These are phyloP conservation scores for Eurytoma californica DNA, from an alignment of 2,888 invertebrate genomes.

Conservation along the genomic window DNA sequence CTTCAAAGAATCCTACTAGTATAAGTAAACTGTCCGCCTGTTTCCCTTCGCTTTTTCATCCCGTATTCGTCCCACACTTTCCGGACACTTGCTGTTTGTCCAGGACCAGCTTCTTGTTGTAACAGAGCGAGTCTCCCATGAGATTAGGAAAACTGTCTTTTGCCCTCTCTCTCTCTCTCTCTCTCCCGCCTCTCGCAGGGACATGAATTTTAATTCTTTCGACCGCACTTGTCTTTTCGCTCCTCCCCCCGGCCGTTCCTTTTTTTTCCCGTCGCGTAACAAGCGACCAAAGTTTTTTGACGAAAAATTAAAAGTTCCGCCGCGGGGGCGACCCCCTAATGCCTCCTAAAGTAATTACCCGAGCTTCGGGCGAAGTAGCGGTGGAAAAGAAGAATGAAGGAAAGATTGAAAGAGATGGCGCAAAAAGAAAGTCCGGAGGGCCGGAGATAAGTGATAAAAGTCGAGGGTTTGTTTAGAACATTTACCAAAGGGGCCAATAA, in stretches of 20 bases:
- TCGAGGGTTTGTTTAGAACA: constrained; percentile 32
- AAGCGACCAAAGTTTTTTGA: constrained; percentile 70
- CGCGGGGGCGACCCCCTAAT: constrained; percentile 56
- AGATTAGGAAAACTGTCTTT: constrained; percentile 10
- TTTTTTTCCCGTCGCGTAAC: constrained; percentile 61
- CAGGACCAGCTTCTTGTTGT: constrained; percentile 12
- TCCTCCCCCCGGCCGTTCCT: background rate
- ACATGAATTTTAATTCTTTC: constrained; percentile 71
- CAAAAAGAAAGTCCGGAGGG: constrained; percentile 18
- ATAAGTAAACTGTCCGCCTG: constrained; percentile 64
- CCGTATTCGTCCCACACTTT: constrained; percentile 14
- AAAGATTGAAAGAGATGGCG: constrained; percentile 58
- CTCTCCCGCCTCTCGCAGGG: constrained; percentile 20
- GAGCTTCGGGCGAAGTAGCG: constrained; percentile 49
- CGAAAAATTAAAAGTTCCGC: constrained; percentile 70
- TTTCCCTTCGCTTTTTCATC: constrained; percentile 10
- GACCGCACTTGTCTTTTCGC: constrained; percentile 59
- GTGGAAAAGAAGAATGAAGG: background rate
- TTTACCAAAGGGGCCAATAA: background rate
- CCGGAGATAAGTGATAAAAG: constrained; percentile 39
- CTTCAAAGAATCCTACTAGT: constrained; percentile 66
- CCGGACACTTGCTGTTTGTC: constrained; percentile 26
- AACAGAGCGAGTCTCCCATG: background rate
- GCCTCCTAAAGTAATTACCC: constrained; percentile 65
- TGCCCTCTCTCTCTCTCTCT: background rate